Percentiles rank a stretch among this genome's conserved stretches.
phyloP scores from a whole-genome alignment of 2,113 vertebrate species.

The Phylloscopus trochilus region DNA sequence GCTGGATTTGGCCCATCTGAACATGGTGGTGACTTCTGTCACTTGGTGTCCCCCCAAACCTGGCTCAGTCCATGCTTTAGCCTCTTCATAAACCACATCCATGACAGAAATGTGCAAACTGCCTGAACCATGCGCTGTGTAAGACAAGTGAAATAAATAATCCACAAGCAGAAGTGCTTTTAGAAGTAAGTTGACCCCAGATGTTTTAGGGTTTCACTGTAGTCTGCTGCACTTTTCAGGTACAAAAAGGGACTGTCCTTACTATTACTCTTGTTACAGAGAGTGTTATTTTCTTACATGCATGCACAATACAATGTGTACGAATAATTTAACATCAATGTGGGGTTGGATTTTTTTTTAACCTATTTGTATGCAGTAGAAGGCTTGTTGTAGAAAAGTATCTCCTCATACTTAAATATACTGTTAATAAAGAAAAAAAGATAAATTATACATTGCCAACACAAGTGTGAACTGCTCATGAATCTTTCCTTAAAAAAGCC shows the following conservation, averaged over 20 bases:
- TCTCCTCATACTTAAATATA: conserved; percentile 69
- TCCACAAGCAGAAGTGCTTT: conserved; percentile 33
- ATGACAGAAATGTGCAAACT: background rate
- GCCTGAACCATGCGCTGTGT: background rate
- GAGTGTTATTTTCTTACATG: conserved; percentile 73
- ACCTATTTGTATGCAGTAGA: conserved; percentile 73
- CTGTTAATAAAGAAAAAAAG: conserved; percentile 69
- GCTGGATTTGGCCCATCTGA: background rate
- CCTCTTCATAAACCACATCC: background rate
- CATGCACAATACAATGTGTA: conserved; percentile 69
- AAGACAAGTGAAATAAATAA: background rate
- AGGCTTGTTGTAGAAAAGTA: conserved; percentile 68
- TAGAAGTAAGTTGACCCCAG: conserved; percentile 22
- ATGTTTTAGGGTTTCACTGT: conserved; percentile 20
- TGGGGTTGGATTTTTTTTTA: conserved; percentile 67
- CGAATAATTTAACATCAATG: conserved; percentile 66
- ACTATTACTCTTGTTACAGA: conserved; percentile 73
- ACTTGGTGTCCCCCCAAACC: background rate
- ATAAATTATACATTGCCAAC: conserved; percentile 73
- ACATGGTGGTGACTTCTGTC: background rate
- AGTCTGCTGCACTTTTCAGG: conserved; percentile 64
- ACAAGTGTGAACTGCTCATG: conserved; percentile 70
- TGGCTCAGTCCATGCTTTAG: background rate
- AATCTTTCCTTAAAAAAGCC: conserved; percentile 77
- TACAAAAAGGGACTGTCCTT: conserved; percentile 67